A percentile compares a stretch with the other conserved stretches of the same genome.
phyloP scores from a whole-genome alignment of 2,888 invertebrate species.

The Philopedon plagiatum region DNA sequence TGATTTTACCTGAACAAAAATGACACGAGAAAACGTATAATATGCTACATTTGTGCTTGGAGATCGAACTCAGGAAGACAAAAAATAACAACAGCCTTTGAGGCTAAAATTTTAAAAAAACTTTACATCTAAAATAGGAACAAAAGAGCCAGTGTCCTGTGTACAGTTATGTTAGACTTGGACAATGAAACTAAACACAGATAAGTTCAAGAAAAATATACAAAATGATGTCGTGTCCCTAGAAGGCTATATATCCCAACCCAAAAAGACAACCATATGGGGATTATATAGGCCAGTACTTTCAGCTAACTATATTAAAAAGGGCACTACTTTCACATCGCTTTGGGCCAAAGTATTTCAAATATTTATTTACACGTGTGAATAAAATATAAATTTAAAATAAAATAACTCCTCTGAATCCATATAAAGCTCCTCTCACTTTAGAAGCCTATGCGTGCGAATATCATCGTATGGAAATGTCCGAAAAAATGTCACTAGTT shows the following conservation, averaged over 20 bases:
- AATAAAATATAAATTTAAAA: no score
- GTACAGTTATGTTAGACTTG: constrained; percentile 27
- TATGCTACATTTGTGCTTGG: constrained; percentile 64
- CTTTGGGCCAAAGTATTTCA: no score
- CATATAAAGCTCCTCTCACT: no score
- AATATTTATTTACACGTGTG: no score
- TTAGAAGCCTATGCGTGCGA: no score
- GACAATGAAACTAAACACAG: constrained; percentile 23
- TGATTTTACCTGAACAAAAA: constrained; percentile 26
- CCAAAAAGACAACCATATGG: constrained; percentile 65
- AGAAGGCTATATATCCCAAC: constrained; percentile 61
- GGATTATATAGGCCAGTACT: constrained; percentile 12
- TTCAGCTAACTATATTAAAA: not conserved
- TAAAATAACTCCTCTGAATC: no score
- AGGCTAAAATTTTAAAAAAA: constrained; percentile 53
- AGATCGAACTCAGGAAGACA: constrained; percentile 69
- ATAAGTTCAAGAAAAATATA: constrained; percentile 30
- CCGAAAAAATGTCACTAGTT: no score
- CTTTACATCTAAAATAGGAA: constrained; percentile 47
- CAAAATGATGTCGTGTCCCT: constrained; percentile 48
- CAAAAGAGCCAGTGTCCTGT: constrained; percentile 50
- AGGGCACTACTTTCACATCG: not conserved
- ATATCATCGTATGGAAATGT: no score
- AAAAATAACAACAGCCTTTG: constrained; percentile 60
- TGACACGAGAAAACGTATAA: constrained; percentile 40